Evolutionary conservation across 2,888 invertebrate genomes (phyloP).

Genomic region (Epirrhoe tristata): DNA sequence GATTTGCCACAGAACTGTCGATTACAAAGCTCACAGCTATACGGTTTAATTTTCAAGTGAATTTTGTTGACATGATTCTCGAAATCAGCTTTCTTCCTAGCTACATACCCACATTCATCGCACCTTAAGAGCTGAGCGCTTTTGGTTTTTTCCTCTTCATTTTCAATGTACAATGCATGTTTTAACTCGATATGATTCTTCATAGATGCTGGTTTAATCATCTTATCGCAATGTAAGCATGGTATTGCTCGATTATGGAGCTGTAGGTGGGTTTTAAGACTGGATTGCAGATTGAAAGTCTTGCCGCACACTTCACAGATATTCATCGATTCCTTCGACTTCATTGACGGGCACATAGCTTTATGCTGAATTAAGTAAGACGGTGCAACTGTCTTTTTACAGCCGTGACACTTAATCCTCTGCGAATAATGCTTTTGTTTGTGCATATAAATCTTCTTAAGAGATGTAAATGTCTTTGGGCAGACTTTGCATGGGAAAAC

Average conservation of each 20-base stretch:
- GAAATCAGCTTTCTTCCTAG: conserved; percentile 30
- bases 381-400: conserved; percentile 54
- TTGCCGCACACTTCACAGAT: conserved; percentile 60
- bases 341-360: conserved; percentile 49
- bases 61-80: conserved; percentile 42
- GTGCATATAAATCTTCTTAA: conserved; percentile 58
- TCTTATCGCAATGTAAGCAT: conserved; percentile 51
- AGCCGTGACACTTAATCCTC: conserved; percentile 54
- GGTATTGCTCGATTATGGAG: conserved; percentile 49
- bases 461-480: conserved; percentile 51
- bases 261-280: conserved; percentile 51
- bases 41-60: conserved; percentile 41
- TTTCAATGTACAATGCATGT: conserved; percentile 36
- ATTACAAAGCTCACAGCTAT: conserved; percentile 34
- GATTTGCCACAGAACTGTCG: conserved; percentile 50
- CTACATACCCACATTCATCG: conserved; percentile 27
- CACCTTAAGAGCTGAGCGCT: conserved; percentile 22
- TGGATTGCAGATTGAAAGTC: conserved; percentile 45
- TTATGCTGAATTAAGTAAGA: conserved; percentile 57
- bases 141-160: conserved; percentile 1
- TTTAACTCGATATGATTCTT: conserved; percentile 54
- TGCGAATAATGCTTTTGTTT: conserved; percentile 58
- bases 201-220: conserved; percentile 50
- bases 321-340: conserved; percentile 10
- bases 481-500: conserved; percentile 60